Percentiles rank a stretch among this genome's conserved stretches.
These are phyloP conservation scores for Tapirus terrestris DNA, from an alignment of 2,113 vertebrate species.

Conservation along the genomic window DNA sequence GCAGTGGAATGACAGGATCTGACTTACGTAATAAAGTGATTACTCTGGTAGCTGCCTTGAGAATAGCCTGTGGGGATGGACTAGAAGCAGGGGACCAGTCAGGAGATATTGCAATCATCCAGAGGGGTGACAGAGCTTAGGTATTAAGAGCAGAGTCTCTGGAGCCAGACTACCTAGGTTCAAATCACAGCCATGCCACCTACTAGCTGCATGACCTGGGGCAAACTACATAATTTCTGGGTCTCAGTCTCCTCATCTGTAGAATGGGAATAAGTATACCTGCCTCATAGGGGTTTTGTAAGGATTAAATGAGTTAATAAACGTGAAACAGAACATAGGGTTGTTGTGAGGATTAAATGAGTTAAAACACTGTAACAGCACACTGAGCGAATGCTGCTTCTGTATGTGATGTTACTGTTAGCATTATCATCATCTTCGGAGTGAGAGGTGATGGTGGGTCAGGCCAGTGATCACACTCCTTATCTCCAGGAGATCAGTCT, in stretches of 20 bases:
- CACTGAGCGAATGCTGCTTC: not conserved
- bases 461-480: not conserved
- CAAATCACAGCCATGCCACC: not conserved
- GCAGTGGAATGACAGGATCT: not conserved
- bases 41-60: not conserved
- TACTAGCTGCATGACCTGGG: not conserved
- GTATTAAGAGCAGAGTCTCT: not conserved
- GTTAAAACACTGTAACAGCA: not conserved
- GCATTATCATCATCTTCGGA: not conserved
- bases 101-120: not conserved
- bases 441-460: not conserved
- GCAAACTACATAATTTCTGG: not conserved
- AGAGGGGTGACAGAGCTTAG: not conserved
- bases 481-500: not conserved
- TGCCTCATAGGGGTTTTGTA: not conserved
- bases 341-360: not conserved
- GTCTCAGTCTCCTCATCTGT: not conserved
- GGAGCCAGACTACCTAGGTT: not conserved
- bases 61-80: not conserved
- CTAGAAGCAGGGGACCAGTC: not conserved
- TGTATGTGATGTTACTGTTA: not conserved
- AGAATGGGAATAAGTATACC: not conserved
- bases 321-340: not conserved
- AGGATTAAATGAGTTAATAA: not conserved
- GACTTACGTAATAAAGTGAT: not conserved